Conservation (phyloP, 2,888 invertebrate species). For the Cosmia pyralina region DNA sequence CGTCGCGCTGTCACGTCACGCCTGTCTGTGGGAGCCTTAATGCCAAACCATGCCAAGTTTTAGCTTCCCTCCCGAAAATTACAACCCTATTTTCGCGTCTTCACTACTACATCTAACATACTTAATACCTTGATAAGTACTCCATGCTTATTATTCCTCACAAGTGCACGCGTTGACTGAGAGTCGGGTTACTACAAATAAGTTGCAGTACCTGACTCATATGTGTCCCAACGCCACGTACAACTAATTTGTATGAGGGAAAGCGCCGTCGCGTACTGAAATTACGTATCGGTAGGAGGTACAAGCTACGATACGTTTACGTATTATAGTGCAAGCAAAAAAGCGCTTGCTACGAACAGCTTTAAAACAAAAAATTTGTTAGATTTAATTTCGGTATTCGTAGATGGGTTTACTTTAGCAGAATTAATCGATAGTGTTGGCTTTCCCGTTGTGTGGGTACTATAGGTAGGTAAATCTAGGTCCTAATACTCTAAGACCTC, state of each 20-base stretch:
- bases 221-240: slow-evolving; percentile 35
- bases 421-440: too few relatives aligned
- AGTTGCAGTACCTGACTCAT: slow-evolving; percentile 38
- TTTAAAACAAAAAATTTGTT: slow-evolving; percentile 3
- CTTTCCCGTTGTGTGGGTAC: too few relatives aligned
- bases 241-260: slow-evolving; percentile 52
- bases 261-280: slow-evolving; percentile 27
- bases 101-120: neutral
- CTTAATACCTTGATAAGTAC: neutral
- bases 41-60: neutral
- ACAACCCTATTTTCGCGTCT: neutral
- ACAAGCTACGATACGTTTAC: slow-evolving; percentile 24
- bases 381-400: slow-evolving; percentile 15
- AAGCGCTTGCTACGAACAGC: slow-evolving; percentile 22
- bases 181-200: slow-evolving; percentile 33
- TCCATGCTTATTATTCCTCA: slow-evolving; percentile 40
- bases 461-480: too few relatives aligned
- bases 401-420: neutral
- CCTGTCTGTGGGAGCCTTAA: too few relatives aligned
- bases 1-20: too few relatives aligned
- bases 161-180: slow-evolving; percentile 25
- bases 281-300: slow-evolving; percentile 48
- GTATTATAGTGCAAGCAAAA: slow-evolving; percentile 28
- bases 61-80: neutral
- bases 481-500: too few relatives aligned